These are phyloP conservation scores for Tachypleus tridentatus DNA, from an alignment of 1,140 invertebrate species.

Conservation along the genomic window DNA sequence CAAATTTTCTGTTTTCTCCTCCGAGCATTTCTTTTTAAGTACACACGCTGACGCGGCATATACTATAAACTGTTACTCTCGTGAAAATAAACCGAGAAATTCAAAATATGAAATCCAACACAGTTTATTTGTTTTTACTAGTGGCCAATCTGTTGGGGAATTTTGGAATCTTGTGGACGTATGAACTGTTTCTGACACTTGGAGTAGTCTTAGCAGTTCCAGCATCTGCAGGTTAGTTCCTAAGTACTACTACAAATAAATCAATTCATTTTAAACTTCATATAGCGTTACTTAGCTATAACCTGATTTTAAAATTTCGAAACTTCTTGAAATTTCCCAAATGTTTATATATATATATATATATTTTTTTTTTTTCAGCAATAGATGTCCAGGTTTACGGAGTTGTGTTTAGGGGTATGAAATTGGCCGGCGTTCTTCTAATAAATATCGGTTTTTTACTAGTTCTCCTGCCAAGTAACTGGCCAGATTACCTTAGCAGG, in stretches of 20 bases:
- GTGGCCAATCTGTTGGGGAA: constrained; percentile 81
- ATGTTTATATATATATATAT: too few relatives aligned
- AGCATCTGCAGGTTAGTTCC: constrained; percentile 65
- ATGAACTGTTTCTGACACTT: constrained; percentile 82
- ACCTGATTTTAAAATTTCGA: constrained; percentile 3
- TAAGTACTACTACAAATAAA: too few relatives aligned
- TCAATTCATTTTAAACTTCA: too few relatives aligned
- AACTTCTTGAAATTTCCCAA: constrained; percentile 19
- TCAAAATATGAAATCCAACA: not conserved
- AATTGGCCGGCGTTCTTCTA: constrained; percentile 78
- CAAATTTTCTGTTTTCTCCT: too few relatives aligned
- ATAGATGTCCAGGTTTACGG: constrained; percentile 73
- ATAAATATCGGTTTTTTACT: constrained; percentile 46
- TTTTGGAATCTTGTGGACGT: constrained; percentile 78
- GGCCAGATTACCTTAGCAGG: constrained; percentile 78
- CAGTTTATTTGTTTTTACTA: constrained; percentile 39
- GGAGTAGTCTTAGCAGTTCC: constrained; percentile 83
- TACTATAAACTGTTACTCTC: too few relatives aligned
- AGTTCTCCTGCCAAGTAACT: constrained; percentile 89
- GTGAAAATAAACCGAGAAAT: not conserved
- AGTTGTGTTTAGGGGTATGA: constrained; percentile 81
- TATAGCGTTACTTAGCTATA: too few relatives aligned
- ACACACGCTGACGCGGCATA: too few relatives aligned
- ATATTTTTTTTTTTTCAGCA: constrained; percentile 43
- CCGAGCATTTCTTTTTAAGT: too few relatives aligned